phyloP scores from a whole-genome alignment of 37 sponge, comb jelly and placozoan species.

The Aplysina aerophoba region DNA sequence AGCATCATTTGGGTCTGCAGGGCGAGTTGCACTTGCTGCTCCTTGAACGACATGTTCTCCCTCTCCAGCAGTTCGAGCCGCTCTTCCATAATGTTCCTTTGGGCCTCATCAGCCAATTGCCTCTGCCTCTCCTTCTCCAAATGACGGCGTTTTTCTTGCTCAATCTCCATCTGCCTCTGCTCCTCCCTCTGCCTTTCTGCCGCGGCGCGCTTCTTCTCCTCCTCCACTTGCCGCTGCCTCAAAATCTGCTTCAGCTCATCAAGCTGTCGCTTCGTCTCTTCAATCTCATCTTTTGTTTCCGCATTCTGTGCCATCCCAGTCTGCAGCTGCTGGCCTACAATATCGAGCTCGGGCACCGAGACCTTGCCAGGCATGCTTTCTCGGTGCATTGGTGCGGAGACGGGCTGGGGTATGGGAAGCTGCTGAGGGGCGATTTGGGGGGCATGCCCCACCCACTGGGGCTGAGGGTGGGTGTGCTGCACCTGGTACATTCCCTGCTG shows the following conservation, averaged over 20 bases:
- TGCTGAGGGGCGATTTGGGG: neutral
- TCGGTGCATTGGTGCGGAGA: neutral
- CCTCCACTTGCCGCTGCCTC: neutral
- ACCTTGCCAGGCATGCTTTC: neutral
- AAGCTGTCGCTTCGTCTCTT: conserved; percentile 1
- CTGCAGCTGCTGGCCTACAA: neutral
- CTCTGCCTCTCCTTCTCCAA: neutral
- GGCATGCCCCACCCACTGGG: neutral
- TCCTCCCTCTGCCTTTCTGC: conserved; percentile 7
- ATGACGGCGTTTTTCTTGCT: neutral
- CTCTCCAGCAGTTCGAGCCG: neutral
- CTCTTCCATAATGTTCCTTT: neutral
- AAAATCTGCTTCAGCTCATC: conserved; percentile 26
- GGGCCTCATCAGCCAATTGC: neutral
- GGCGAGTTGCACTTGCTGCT: conserved; percentile 2
- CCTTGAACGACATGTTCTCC: neutral
- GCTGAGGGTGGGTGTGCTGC: neutral
- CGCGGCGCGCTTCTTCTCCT: neutral
- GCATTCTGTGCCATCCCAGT: neutral
- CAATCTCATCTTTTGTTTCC: neutral
- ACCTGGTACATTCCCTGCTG: neutral
- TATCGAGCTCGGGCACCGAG: neutral
- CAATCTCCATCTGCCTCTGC: neutral
- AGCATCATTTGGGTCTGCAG: neutral
- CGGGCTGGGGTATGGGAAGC: neutral